These are phyloP conservation scores for Hydractinia symbiolongicarpus DNA, from an alignment of 30 jellyfish, hydroid and myxozoan genomes.

Conservation along the genomic window DNA sequence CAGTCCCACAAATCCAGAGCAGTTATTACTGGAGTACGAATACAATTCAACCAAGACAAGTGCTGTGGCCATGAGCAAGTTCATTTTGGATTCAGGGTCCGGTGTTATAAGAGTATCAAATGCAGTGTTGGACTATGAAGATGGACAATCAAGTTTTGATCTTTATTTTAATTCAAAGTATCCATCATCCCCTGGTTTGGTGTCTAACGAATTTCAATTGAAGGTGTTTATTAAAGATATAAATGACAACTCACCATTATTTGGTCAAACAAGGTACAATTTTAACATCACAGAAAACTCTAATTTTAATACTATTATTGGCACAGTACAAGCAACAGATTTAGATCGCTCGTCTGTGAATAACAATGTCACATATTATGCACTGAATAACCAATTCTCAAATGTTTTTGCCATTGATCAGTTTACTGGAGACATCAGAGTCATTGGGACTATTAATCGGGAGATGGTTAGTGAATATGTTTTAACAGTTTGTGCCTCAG, in stretches of 20 bases:
- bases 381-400: neutral
- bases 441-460: constrained; percentile 39
- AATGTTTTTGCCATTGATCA: constrained; percentile 32
- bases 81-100: neutral
- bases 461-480: constrained; percentile 21
- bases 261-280: neutral
- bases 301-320: neutral
- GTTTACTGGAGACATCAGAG: constrained; percentile 36
- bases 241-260: constrained; percentile 75
- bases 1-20: constrained; percentile 23
- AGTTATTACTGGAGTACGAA: neutral
- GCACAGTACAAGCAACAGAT: constrained; percentile 24
- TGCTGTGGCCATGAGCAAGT: neutral
- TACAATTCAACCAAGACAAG: neutral
- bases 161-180: constrained; percentile 1
- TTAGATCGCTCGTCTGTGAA: neutral
- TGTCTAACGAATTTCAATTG: neutral
- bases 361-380: neutral
- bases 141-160: neutral
- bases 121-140: constrained; percentile 9
- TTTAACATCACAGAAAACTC: constrained; percentile 8
- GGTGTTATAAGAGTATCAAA: constrained; percentile 6
- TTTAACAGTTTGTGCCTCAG: constrained; percentile 45
- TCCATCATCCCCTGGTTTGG: neutral
- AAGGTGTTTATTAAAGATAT: constrained; percentile 46